These are phyloP conservation scores for Cossypha heuglini DNA, from an alignment of 2,797 vertebrate species.

Conservation along the genomic window DNA sequence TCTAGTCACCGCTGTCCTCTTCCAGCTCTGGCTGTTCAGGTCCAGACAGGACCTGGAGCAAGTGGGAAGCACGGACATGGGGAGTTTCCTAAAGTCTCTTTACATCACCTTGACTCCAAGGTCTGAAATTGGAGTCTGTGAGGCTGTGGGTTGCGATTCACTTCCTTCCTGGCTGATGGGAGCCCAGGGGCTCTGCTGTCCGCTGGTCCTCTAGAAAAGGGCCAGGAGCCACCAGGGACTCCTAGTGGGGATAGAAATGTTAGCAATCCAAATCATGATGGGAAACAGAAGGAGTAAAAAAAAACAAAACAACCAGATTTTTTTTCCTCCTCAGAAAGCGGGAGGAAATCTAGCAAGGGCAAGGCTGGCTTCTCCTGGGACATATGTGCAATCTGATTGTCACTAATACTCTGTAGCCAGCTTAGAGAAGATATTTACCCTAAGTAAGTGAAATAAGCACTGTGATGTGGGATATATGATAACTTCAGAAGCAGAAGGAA, in stretches of 20 bases:
- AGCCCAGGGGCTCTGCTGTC: neutral
- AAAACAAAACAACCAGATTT: neutral
- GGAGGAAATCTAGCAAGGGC: neutral
- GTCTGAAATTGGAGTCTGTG: neutral
- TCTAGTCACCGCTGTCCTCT: rapidly evolving
- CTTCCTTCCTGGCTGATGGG: neutral
- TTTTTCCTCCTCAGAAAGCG: neutral
- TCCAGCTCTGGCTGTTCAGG: neutral
- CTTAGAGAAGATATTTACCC: neutral
- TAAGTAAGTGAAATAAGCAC: neutral
- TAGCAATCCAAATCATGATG: slow-evolving; percentile 45
- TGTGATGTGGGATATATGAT: neutral
- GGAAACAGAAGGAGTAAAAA: slow-evolving; percentile 43
- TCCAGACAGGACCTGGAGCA: neutral
- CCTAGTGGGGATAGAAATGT: neutral
- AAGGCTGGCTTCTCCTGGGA: slow-evolving; percentile 19
- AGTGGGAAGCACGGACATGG: neutral
- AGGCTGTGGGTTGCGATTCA: neutral
- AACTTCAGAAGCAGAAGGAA: slow-evolving; percentile 44
- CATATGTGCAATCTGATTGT: neutral
- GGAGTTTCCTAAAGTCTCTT: neutral
- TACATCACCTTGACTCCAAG: neutral
- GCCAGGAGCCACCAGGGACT: neutral
- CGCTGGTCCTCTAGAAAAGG: neutral
- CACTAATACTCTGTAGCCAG: slow-evolving; percentile 2